phyloP scores from a whole-genome alignment of 2,888 invertebrate species.

The Synanthedon myopaeformis region DNA sequence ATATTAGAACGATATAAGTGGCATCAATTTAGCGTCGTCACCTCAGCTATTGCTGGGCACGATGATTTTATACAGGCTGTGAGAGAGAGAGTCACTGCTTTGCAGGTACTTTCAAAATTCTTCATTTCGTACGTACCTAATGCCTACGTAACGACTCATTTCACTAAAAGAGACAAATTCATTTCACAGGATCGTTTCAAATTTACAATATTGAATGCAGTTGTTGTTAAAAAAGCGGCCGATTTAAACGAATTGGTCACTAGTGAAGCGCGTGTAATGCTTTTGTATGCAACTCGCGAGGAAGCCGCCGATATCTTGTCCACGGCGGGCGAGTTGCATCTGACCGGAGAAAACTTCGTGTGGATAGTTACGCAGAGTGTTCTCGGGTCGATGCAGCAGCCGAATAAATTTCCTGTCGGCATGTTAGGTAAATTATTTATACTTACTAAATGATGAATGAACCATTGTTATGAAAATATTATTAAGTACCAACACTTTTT shows the following conservation, averaged over 20 bases:
- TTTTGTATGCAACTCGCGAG: conserved; percentile 89
- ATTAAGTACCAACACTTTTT: neutral
- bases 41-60: conserved; percentile 93
- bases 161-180: neutral
- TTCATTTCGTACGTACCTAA: neutral
- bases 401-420: conserved; percentile 85
- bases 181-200: conserved; percentile 58
- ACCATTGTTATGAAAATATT: neutral
- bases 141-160: neutral
- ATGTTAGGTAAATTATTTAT: conserved; percentile 79
- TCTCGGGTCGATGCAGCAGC: conserved; percentile 80
- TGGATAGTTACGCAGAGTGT: conserved; percentile 98
- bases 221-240: conserved; percentile 80
- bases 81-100: conserved; percentile 85
- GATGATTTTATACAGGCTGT: conserved; percentile 96
- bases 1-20: conserved; percentile 95
- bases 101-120: conserved; percentile 70
- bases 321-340: conserved; percentile 79
- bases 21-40: conserved; percentile 95
- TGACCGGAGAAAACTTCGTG: conserved; percentile 92
- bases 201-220: conserved; percentile 88
- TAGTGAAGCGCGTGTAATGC: conserved; percentile 92
- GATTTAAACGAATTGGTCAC: conserved; percentile 87
- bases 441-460: neutral
- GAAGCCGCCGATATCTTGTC: conserved; percentile 87